phyloP scores from a whole-genome alignment of 2,888 invertebrate genomes.

The Agonopterix heracliana region DNA sequence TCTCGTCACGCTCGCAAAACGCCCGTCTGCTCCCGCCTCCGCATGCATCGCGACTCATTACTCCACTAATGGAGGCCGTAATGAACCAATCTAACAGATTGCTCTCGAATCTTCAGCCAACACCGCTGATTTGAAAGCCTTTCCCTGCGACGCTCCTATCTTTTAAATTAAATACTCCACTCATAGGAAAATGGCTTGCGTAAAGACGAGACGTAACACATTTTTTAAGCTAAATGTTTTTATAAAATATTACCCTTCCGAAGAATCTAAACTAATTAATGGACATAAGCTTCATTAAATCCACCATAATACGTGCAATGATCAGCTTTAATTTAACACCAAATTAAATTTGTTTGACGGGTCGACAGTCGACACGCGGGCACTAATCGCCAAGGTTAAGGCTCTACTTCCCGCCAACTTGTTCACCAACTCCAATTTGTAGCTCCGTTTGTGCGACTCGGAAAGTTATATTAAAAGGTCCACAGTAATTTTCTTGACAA shows the following conservation, averaged over 20 bases:
- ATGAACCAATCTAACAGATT: conserved; percentile 76
- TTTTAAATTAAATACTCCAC: conserved; percentile 55
- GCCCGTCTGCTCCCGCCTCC: conserved; percentile 43
- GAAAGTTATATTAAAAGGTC: conserved; percentile 75
- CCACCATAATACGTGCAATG: conserved; percentile 36
- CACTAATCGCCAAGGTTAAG: conserved; percentile 58
- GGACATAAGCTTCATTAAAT: conserved; percentile 24
- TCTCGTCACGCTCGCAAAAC: conserved; percentile 2
- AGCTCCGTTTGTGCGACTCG: conserved; percentile 55
- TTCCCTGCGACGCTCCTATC: conserved; percentile 40
- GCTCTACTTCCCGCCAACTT: conserved; percentile 50
- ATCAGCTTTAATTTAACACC: conserved; percentile 50
- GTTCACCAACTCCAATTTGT: conserved; percentile 64
- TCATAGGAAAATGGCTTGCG: conserved; percentile 7
- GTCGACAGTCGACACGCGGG: conserved; percentile 50
- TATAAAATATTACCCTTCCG: background rate
- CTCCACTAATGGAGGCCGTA: conserved; percentile 70
- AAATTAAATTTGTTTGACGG: conserved; percentile 59
- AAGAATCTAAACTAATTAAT: conserved; percentile 13
- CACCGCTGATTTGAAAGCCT: conserved; percentile 67
- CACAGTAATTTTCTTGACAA: conserved; percentile 73
- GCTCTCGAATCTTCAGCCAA: conserved; percentile 69
- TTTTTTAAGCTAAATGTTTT: conserved; percentile 5
- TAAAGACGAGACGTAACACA: conserved; percentile 2
- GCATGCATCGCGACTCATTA: conserved; percentile 73